These are phyloP conservation scores for Linyphia triangularis DNA, from an alignment of 2,888 invertebrate genomes.

Conservation along the genomic window DNA sequence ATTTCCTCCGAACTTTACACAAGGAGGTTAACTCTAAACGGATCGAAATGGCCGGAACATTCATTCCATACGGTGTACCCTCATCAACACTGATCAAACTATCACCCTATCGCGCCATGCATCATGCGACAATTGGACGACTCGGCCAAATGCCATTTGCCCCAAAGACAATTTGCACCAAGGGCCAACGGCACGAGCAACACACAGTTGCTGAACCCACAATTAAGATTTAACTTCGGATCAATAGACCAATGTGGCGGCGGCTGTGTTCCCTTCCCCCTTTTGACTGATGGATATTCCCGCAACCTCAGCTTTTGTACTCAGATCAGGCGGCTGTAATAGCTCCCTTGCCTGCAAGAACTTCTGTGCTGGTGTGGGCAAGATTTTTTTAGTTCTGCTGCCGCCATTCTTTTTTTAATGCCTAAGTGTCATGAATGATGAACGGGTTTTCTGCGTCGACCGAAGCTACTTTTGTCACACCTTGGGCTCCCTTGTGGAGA, in stretches of 20 bases:
- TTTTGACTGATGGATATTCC: slow-evolving; percentile 53
- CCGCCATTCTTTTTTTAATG: slow-evolving; percentile 48
- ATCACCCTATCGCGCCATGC: slow-evolving; percentile 2
- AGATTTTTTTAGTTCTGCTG: slow-evolving; percentile 18
- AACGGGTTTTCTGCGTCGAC: slow-evolving; percentile 27
- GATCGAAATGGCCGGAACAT: too few relatives aligned
- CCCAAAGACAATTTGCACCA: slow-evolving; percentile 28
- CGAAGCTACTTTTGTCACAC: neutral
- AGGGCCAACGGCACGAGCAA: neutral
- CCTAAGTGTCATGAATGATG: slow-evolving; percentile 63
- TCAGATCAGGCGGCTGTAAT: slow-evolving; percentile 54
- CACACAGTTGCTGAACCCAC: slow-evolving; percentile 29
- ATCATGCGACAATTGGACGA: slow-evolving; percentile 22
- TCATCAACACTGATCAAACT: slow-evolving; percentile 26
- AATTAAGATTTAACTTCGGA: slow-evolving; percentile 61
- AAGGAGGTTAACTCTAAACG: too few relatives aligned
- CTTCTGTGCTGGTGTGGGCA: too few relatives aligned
- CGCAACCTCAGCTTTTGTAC: slow-evolving; percentile 65
- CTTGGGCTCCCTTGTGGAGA: neutral
- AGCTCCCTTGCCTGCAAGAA: neutral
- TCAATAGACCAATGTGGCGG: slow-evolving; percentile 49
- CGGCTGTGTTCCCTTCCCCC: neutral
- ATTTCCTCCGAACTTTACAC: too few relatives aligned
- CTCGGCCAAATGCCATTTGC: neutral
- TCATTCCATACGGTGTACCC: neutral